Evolutionary conservation across 2,113 vertebrate species (phyloP).

Genomic region (Periophthalmodon schlosseri): DNA sequence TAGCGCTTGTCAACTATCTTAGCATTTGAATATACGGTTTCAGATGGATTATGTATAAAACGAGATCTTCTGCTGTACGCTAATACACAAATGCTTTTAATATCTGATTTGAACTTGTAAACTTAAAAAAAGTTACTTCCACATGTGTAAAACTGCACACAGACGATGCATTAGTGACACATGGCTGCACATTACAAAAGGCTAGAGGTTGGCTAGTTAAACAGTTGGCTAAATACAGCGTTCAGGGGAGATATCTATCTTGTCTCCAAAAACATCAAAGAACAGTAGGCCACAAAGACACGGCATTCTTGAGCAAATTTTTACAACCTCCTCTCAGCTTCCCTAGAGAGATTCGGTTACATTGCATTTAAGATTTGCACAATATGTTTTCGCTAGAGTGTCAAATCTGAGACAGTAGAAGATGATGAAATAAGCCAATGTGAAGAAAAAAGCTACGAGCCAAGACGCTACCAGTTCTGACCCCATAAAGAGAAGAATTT

Average conservation of each 20-base stretch:
- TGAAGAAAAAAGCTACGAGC: slow-evolving; percentile 1
- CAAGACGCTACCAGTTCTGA: slow-evolving; percentile 14
- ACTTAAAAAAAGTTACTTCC: no score
- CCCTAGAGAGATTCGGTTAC: slow-evolving; percentile 17
- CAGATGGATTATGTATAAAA: background rate
- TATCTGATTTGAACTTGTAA: no score
- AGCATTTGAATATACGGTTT: background rate
- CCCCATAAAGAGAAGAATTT: slow-evolving; percentile 59
- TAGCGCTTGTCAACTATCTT: no score
- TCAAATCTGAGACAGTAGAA: slow-evolving; percentile 25
- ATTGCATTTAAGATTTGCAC: background rate
- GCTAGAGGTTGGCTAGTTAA: background rate
- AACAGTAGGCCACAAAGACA: slow-evolving; percentile 1
- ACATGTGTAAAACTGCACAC: background rate
- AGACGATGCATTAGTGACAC: background rate
- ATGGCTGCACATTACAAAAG: background rate
- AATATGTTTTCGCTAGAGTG: background rate
- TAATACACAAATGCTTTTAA: no score
- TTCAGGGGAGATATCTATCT: background rate
- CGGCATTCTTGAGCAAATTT: slow-evolving; percentile 26
- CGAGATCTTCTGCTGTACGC: no score
- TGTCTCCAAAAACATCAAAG: background rate
- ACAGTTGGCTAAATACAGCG: background rate
- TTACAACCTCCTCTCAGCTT: slow-evolving; percentile 28
- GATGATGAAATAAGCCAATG: background rate